Conservation (phyloP, 2,888 invertebrate species). For the Neria commutata region DNA sequence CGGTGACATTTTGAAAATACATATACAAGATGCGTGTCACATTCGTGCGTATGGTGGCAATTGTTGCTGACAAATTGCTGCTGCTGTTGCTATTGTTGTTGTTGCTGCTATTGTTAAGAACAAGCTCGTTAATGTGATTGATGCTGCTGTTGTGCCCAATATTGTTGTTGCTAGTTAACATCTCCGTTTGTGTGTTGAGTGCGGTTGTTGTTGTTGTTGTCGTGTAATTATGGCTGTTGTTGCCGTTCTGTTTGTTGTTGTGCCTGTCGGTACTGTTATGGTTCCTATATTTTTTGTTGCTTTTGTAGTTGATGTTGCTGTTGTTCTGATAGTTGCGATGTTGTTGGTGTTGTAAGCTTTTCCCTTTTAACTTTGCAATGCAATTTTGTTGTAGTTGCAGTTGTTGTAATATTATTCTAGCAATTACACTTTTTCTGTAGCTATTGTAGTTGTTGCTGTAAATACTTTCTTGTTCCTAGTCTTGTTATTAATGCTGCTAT, state of each 20-base stretch:
- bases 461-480: no score
- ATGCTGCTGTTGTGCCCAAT: conserved; percentile 1
- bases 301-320: conserved; percentile 24
- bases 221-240: neutral
- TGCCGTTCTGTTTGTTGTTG: conserved; percentile 4
- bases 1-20: conserved; percentile 37
- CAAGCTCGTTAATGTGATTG: conserved; percentile 11
- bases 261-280: neutral
- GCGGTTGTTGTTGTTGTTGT: conserved; percentile 4
- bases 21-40: conserved; percentile 38
- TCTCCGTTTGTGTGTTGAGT: neutral
- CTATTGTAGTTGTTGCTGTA: conserved; percentile 14
- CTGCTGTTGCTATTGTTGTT: conserved; percentile 8
- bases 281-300: conserved; percentile 14
- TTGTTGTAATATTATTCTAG: neutral
- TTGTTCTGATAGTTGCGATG: conserved; percentile 26
- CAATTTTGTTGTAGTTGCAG: conserved; percentile 12
- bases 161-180: neutral
- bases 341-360: conserved; percentile 3
- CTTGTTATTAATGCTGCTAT: no score
- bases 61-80: conserved; percentile 32
- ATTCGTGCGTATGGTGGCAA: conserved; percentile 41
- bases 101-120: neutral
- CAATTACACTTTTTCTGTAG: conserved; percentile 6
- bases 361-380: no score